These are phyloP conservation scores for Mastomys natalensis DNA, from an alignment of 2,113 vertebrate species.

Conservation along the genomic window DNA sequence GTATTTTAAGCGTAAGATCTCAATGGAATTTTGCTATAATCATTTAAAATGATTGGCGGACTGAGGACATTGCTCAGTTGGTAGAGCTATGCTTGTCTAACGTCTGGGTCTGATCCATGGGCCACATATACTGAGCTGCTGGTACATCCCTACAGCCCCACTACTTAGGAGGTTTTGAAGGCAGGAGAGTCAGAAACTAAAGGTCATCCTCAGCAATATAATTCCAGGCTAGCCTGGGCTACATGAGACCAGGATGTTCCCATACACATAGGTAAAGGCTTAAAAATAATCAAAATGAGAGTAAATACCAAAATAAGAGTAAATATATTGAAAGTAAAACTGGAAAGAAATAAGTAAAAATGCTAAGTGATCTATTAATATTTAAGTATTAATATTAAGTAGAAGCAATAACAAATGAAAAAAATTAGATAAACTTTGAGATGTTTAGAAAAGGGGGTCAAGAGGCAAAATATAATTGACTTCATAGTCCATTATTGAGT, in stretches of 20 bases:
- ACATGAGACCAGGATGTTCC: not conserved
- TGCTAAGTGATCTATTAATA: not conserved
- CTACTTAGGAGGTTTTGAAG: not conserved
- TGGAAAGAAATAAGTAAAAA: conserved; percentile 21
- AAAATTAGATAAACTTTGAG: not conserved
- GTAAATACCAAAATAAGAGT: not conserved
- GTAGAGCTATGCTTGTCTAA: not conserved
- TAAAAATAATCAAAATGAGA: not conserved
- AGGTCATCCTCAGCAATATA: not conserved
- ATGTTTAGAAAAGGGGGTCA: not conserved
- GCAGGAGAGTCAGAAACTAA: not conserved
- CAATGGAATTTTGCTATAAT: not conserved
- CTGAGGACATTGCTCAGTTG: not conserved
- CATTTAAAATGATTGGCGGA: conserved; percentile 22
- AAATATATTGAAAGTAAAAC: conserved; percentile 12
- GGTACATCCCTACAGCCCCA: not conserved
- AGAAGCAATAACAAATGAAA: conserved; percentile 31
- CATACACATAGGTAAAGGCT: not conserved
- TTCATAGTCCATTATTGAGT: not conserved
- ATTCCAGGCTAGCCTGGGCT: not conserved
- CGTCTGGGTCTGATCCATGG: too few species aligned
- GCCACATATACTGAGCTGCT: not conserved
- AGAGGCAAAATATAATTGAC: conserved; percentile 35
- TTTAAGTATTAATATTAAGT: not conserved
- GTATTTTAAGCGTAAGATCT: conserved; percentile 1